Evolutionary conservation across 2,113 vertebrate species (phyloP).

Genomic region (Stegostoma tigrinum): DNA sequence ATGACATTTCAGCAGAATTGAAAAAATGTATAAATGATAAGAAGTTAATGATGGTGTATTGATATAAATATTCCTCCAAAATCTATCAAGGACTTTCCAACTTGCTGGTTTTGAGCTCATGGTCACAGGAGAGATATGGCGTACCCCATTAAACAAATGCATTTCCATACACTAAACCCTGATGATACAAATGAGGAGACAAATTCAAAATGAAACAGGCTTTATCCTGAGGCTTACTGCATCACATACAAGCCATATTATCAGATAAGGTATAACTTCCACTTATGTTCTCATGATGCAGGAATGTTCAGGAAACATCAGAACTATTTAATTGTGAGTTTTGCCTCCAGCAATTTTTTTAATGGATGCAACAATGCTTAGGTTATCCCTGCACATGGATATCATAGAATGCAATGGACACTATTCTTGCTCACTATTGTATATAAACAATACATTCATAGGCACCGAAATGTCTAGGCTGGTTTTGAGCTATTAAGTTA

Average conservation of each 20-base stretch:
- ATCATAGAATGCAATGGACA: too few species aligned
- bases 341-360: too few species aligned
- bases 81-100: neutral
- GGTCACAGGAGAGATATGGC: neutral
- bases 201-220: neutral
- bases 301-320: neutral
- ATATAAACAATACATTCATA: too few species aligned
- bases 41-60: neutral
- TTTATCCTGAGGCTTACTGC: neutral
- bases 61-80: neutral
- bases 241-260: neutral
- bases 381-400: too few species aligned
- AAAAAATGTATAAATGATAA: too few species aligned
- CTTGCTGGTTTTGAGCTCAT: neutral
- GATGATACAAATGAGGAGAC: conserved; percentile 1
- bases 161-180: neutral
- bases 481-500: too few species aligned
- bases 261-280: neutral
- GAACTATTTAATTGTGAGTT: too few species aligned
- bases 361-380: too few species aligned
- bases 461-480: too few species aligned
- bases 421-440: too few species aligned
- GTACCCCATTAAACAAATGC: neutral
- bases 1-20: too few species aligned
- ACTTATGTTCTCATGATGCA: neutral